Conservation (phyloP, 2,797 vertebrate genomes). For the Salarias fasciatus region DNA sequence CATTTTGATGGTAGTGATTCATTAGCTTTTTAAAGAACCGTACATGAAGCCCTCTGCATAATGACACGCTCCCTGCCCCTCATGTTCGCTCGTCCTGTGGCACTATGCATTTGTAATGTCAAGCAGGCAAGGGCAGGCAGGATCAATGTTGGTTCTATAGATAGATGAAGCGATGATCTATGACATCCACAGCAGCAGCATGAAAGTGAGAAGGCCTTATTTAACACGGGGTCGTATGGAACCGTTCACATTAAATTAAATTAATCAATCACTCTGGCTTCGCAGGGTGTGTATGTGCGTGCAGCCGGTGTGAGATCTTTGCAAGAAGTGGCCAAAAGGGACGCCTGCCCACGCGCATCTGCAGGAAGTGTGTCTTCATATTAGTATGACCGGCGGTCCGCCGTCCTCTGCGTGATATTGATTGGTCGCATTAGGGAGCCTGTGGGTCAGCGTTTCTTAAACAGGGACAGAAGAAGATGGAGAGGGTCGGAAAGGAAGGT, state of each 20-base stretch:
- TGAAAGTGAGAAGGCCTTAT: slow-evolving; percentile 61
- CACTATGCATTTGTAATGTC: slow-evolving; percentile 68
- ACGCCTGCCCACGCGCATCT: slow-evolving; percentile 39
- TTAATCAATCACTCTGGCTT: slow-evolving; percentile 57
- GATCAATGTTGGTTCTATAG: slow-evolving; percentile 76
- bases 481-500: slow-evolving; percentile 36
- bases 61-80: slow-evolving; percentile 59
- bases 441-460: slow-evolving; percentile 73
- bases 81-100: slow-evolving; percentile 43
- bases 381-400: slow-evolving; percentile 59
- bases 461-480: slow-evolving; percentile 46
- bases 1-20: slow-evolving; percentile 63
- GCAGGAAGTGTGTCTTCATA: slow-evolving; percentile 59
- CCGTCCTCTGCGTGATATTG: slow-evolving; percentile 74
- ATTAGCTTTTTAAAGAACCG: slow-evolving; percentile 70
- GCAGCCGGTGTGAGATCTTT: slow-evolving; percentile 11
- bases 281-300: slow-evolving; percentile 4
- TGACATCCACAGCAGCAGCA: slow-evolving; percentile 53
- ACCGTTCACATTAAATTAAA: slow-evolving; percentile 53
- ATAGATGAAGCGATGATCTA: slow-evolving; percentile 77
- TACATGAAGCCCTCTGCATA: slow-evolving; percentile 50
- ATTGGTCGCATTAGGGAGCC: slow-evolving; percentile 70
- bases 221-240: slow-evolving; percentile 61
- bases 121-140: slow-evolving; percentile 67
- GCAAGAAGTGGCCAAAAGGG: slow-evolving; percentile 14